phyloP scores from a whole-genome alignment of 2,888 invertebrate species.

The Theretra japonica region DNA sequence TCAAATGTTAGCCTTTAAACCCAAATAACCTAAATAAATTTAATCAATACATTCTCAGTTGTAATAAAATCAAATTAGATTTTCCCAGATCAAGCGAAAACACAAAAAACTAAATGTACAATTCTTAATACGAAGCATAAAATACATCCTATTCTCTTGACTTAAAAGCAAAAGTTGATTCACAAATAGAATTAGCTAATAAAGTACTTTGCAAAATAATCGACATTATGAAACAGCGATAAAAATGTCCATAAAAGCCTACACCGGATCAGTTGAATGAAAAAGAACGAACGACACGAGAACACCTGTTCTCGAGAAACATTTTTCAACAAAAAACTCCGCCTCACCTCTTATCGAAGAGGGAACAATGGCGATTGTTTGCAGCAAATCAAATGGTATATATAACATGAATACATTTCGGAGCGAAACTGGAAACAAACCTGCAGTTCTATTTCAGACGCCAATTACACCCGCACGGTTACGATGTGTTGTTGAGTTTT shows the following conservation, averaged over 20 bases:
- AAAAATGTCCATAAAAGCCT: not conserved
- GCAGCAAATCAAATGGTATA: conserved; percentile 22
- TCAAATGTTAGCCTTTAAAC: too few species aligned
- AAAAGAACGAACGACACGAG: not conserved
- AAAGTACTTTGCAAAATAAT: not conserved
- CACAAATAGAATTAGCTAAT: too few species aligned
- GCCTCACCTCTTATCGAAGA: conserved; percentile 11
- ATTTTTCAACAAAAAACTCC: conserved; percentile 8
- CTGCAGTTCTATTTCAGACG: conserved; percentile 41
- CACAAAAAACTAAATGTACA: too few species aligned
- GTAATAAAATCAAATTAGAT: too few species aligned
- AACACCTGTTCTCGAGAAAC: conserved; percentile 3
- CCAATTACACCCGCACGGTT: not conserved
- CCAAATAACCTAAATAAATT: too few species aligned
- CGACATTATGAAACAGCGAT: not conserved
- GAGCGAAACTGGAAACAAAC: not conserved
- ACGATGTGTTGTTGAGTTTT: conserved; percentile 16
- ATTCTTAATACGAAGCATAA: too few species aligned
- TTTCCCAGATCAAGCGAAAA: too few species aligned
- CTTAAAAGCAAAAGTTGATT: too few species aligned
- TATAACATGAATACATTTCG: not conserved
- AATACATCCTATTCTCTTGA: too few species aligned
- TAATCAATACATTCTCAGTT: too few species aligned
- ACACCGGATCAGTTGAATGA: not conserved
- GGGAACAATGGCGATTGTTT: conserved; percentile 21